Evolutionary conservation across 2,888 invertebrate species (phyloP), one percentile per base, ranked within the genome.

Genomic region (Acanthosepion lycidas): DNA sequence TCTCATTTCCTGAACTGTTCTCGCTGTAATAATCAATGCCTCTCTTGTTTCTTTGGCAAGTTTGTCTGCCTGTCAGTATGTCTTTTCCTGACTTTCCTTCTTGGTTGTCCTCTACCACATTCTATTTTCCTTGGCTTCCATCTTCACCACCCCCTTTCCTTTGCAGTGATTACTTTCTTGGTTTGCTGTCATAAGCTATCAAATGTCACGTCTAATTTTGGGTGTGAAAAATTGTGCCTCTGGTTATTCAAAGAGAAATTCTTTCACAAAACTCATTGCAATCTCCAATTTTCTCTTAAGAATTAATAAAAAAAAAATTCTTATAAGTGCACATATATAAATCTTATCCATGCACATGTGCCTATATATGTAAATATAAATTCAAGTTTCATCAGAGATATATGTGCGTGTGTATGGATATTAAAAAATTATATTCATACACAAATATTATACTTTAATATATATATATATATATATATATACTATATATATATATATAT

Each of bases 201-300:
- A 33, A 33, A 78, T 78, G 78, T 78, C 78, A 78, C 78, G 33
- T 78, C 78, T 78, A 78, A 78, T 78, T 78, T 59, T 78, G n/a
- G n/a, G n/a, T 78, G 78, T 78, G 78, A 78, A 78, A 78, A 78
- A 78, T 78, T 78, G n/a, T n/a, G 78, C 78, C 78, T n/a, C 78
- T 78, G 78, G 78, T 78, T 78, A 78, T 78, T 78, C 23, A 33
- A 78, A n/a, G 78, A 78, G 78, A 78, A 78, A 78, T 78, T 78
- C 78, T 15, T 78, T 78, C 78, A 33, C 78, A 78, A 78, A 78
- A 78, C 78, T n/a, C 78, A 78, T 78, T 78, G 78, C 78, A 78
- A 78, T 78, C n/a, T 78, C 15, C 78, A 78, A 78, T 33, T 78
- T 78, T 78, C n/a, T 78, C n/a, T 78, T 15, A 9, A 78, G 78